Evolutionary conservation across 2,113 vertebrate genomes (phyloP).

Genomic region (Bostrychus sinensis): DNA sequence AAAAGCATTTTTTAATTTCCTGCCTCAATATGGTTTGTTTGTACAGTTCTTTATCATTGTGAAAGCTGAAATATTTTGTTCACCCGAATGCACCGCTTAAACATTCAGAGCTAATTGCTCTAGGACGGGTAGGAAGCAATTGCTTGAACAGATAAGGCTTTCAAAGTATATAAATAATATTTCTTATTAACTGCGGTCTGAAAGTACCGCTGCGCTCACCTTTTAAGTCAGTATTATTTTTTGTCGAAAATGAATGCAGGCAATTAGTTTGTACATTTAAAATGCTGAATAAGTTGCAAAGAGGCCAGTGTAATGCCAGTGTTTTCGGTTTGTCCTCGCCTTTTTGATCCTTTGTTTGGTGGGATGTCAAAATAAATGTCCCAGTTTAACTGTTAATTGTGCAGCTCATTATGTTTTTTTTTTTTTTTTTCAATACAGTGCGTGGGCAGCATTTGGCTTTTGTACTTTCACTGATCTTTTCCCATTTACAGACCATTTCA

Average conservation of each 20-base stretch:
- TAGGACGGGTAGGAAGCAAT: not conserved
- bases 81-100: not conserved
- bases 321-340: slow-evolving; percentile 27
- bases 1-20: no score
- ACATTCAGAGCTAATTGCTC: not conserved
- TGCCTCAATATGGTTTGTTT: no score
- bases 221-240: slow-evolving; percentile 18
- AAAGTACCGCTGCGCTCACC: slow-evolving; percentile 10
- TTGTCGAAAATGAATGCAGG: slow-evolving; percentile 14
- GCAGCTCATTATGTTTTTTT: slow-evolving; percentile 30
- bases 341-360: slow-evolving; percentile 58
- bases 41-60: not conserved
- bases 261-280: slow-evolving; percentile 44
- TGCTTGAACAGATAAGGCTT: not conserved
- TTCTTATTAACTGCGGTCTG: not conserved
- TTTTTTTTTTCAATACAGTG: no score
- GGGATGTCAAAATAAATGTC: slow-evolving; percentile 56
- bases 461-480: slow-evolving; percentile 28
- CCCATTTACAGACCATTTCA: slow-evolving; percentile 24
- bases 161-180: not conserved
- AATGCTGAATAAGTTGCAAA: slow-evolving; percentile 30
- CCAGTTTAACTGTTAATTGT: slow-evolving; percentile 46
- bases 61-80: not conserved
- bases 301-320: slow-evolving; percentile 22
- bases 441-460: slow-evolving; percentile 43